Base-by-base conservation (phyloP, 2,113 vertebrate genomes). In the Rhynchomys soricoides region DNA sequence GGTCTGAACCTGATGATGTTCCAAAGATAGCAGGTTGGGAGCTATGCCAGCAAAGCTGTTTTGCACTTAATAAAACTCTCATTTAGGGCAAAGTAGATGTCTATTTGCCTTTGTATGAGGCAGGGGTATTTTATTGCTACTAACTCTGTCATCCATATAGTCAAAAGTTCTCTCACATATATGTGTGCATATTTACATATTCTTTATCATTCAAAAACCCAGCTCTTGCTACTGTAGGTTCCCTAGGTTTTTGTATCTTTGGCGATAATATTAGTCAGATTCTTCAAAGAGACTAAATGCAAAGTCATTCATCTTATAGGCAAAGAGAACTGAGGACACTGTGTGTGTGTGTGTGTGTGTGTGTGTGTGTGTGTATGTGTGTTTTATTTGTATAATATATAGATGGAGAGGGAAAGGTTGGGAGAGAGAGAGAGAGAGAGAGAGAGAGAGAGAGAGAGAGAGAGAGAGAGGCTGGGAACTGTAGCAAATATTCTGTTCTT, bases 1-100 rank as follows among this genome's bases (percentile, higher is more conserved):
- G 90, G 90, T 87, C 73, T 96, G 97, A 97, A 95, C 86, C 94
- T 83, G 89, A 94, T 82, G 73, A 96, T 92, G 96, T 89, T 85
- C 85, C 77, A 48, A 87, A 81, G 81, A 82, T n/a, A 86, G 79
- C 55, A 74, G 59, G 24, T 83, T 97, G 87, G 93, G 92, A 96
- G 52, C 85, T 86, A 48, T 48, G 90, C 89, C 93, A 92, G 95
- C 22, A 66, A 96, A 45, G 55, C 93, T 91, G 55, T 95, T 94
- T 95, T 92, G 68, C 77, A 94, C 95, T 95, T 95, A 96, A 96
- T 95, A 96, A 92, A 68, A 93, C 48, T 92, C 52, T 96, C 85
- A 78, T 91, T 89, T 90, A 73, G 73, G 88, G 92, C 88, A 91
- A 93, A 95, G 62, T 90, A 95, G 77, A 95, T 94, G 55, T 94